Evolutionary conservation across 1,140 invertebrate species (phyloP).

Genomic region (Habropoda laboriosa): DNA sequence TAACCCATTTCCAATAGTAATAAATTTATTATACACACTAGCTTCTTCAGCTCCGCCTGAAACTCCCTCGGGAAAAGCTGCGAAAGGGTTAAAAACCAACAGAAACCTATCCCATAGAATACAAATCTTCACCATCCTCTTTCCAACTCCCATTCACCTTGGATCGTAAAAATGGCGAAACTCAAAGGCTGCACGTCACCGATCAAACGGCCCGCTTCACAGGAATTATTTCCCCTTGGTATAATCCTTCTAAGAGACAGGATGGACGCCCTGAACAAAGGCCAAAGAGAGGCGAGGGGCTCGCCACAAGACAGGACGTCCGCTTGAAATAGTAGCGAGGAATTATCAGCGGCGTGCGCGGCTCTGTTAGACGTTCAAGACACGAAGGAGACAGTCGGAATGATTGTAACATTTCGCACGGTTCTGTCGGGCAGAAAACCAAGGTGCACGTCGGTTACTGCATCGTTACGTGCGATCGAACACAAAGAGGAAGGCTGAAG

Average conservation of each 20-base stretch:
- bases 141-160: too few relatives aligned
- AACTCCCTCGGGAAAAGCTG: too few relatives aligned
- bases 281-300: constrained; percentile 43
- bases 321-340: constrained; percentile 65
- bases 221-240: background rate
- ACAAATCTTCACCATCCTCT: too few relatives aligned
- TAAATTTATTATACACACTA: too few relatives aligned
- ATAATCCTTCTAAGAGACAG: constrained; percentile 46
- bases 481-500: constrained; percentile 50
- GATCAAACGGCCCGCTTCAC: too few relatives aligned
- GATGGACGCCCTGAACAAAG: constrained; percentile 56
- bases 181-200: too few relatives aligned
- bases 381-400: constrained; percentile 55
- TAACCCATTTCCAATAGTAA: too few relatives aligned
- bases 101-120: too few relatives aligned
- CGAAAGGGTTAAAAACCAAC: too few relatives aligned
- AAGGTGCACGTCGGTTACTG: constrained; percentile 67
- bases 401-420: constrained; percentile 68
- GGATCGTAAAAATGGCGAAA: too few relatives aligned
- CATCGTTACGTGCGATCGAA: constrained; percentile 66
- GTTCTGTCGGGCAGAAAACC: constrained; percentile 48
- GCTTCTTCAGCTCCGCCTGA: too few relatives aligned
- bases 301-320: constrained; percentile 25
- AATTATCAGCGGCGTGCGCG: constrained; percentile 51
- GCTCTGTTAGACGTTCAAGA: constrained; percentile 25